phyloP scores from a whole-genome alignment of 1,140 invertebrate genomes.

The Cardiocondyla obscurior region DNA sequence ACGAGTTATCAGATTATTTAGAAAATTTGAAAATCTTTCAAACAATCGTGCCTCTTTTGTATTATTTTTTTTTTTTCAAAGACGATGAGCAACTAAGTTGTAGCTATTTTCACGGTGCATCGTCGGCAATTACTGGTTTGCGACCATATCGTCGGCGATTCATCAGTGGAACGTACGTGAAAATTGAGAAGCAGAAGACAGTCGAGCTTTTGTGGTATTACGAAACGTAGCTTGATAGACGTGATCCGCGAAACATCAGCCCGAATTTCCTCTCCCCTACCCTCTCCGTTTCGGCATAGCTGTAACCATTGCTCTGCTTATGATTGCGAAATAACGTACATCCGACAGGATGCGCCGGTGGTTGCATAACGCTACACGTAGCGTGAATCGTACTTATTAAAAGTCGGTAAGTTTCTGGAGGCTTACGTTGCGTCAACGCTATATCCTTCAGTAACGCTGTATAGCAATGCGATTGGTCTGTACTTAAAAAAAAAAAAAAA shows the following conservation, averaged over 20 bases:
- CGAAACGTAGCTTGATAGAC: slow-evolving; percentile 79
- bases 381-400: slow-evolving; percentile 78
- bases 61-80: slow-evolving; percentile 6
- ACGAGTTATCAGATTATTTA: background rate
- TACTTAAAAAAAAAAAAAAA: background rate
- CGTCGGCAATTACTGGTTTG: background rate
- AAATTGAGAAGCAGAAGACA: slow-evolving; percentile 45
- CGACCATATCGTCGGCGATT: background rate
- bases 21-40: background rate
- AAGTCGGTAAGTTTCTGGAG: slow-evolving; percentile 64
- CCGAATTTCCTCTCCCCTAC: slow-evolving; percentile 54
- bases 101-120: slow-evolving; percentile 14
- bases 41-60: background rate
- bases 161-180: slow-evolving; percentile 10
- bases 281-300: slow-evolving; percentile 68
- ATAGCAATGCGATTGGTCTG: background rate
- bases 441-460: slow-evolving; percentile 30
- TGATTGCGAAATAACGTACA: slow-evolving; percentile 83
- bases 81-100: background rate
- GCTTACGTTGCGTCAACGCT: slow-evolving; percentile 21
- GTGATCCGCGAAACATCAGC: slow-evolving; percentile 77
- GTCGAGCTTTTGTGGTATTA: slow-evolving; percentile 74
- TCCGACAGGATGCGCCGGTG: slow-evolving; percentile 79
- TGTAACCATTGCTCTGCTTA: slow-evolving; percentile 81
- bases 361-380: slow-evolving; percentile 75